phyloP scores from a whole-genome alignment of 2,888 invertebrate genomes.

The Oxyscelio sp. region DNA sequence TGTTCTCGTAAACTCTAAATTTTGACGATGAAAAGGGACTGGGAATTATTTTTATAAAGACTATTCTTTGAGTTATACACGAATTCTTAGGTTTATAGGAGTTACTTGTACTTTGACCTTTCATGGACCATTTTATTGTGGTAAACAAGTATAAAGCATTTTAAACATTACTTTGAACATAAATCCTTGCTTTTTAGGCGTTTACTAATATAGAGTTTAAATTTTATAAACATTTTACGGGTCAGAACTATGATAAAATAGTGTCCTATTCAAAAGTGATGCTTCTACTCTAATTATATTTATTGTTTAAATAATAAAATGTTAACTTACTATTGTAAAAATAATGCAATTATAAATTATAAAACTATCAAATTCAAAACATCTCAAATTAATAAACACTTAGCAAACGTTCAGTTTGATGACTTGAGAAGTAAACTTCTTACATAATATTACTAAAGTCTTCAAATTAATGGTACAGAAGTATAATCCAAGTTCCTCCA shows the following conservation, averaged over 20 bases:
- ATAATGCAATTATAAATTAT: not conserved
- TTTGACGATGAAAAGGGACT: slow-evolving; percentile 40
- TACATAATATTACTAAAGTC: not conserved
- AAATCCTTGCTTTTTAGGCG: not conserved
- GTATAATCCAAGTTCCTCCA: not conserved
- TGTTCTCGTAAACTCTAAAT: slow-evolving; percentile 3
- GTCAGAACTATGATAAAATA: not conserved
- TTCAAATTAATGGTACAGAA: not conserved
- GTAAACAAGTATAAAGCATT: not conserved
- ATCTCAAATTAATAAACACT: not conserved
- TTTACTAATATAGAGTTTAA: not conserved
- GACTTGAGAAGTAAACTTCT: not conserved
- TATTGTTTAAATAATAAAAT: not conserved
- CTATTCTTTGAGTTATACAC: not conserved
- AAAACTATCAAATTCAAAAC: not conserved
- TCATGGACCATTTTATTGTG: not conserved
- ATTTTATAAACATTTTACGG: slow-evolving; percentile 28
- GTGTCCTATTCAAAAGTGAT: slow-evolving; percentile 22
- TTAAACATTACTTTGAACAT: not conserved
- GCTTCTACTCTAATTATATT: slow-evolving; percentile 53
- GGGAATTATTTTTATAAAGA: slow-evolving; percentile 20
- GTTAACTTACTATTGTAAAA: not conserved
- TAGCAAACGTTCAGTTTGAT: not conserved
- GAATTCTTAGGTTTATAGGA: not conserved
- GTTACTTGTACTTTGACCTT: not conserved